phyloP scores from a whole-genome alignment of 30 jellyfish, hydroid and myxozoan species.

The Calvadosia cruxmelitensis region DNA sequence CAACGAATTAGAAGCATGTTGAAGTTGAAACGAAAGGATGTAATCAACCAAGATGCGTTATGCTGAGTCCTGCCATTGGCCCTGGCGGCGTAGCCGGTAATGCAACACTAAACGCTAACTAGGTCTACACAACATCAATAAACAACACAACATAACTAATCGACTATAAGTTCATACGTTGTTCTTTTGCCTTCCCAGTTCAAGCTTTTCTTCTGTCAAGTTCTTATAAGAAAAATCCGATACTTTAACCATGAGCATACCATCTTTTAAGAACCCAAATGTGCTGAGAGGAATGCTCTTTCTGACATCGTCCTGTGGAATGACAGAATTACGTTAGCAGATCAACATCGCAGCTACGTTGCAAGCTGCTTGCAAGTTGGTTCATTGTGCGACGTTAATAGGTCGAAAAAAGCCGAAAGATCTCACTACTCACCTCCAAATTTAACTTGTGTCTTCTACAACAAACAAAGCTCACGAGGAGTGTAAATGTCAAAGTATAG shows the following conservation, averaged over 20 bases:
- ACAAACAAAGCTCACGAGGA: neutral
- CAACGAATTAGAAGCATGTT: no score
- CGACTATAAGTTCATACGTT: neutral
- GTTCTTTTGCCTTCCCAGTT: no score
- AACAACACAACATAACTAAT: neutral
- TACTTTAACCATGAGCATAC: conserved; percentile 70
- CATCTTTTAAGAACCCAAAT: conserved; percentile 82
- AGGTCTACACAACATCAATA: neutral
- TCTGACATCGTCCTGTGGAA: conserved; percentile 54
- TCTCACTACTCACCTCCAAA: neutral
- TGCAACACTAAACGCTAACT: neutral
- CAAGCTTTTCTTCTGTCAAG: neutral
- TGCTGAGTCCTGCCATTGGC: no score
- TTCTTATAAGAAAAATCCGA: conserved; percentile 19
- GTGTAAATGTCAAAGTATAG: neutral
- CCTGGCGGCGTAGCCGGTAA: no score
- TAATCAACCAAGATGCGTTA: conserved; percentile 6
- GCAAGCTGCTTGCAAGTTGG: no score
- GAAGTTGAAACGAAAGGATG: no score
- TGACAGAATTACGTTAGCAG: neutral
- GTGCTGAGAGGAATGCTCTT: conserved; percentile 80
- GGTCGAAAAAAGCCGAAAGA: no score
- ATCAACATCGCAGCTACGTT: no score
- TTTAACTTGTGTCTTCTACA: neutral
- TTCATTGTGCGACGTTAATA: no score